phyloP scores from a whole-genome alignment of 1,140 invertebrate species.

The Pogonomyrmex californicus region DNA sequence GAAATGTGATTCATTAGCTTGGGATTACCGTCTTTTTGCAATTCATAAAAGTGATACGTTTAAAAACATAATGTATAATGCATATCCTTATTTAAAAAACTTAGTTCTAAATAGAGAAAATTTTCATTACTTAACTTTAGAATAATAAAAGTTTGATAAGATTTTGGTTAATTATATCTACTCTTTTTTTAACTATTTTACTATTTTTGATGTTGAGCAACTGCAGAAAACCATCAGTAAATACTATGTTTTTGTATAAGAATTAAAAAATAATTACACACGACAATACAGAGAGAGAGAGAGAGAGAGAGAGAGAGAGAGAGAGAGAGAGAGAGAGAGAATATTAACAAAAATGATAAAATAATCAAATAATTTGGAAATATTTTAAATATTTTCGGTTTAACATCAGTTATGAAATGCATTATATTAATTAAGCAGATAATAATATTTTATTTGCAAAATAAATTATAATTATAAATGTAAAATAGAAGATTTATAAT shows the following conservation, averaged over 20 bases:
- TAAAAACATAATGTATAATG: neutral
- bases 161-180: neutral
- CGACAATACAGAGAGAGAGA: no score
- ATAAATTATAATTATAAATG: no score
- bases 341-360: no score
- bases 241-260: neutral
- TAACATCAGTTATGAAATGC: neutral
- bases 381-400: neutral
- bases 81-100: neutral
- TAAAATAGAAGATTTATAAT: no score
- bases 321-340: no score
- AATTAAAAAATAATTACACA: neutral
- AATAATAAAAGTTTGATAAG: neutral
- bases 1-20: constrained; percentile 44
- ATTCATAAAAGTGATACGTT: neutral
- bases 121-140: neutral
- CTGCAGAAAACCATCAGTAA: neutral
- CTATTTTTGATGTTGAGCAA: neutral
- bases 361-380: neutral
- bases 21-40: constrained; percentile 36
- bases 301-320: neutral
- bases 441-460: neutral
- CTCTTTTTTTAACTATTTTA: neutral
- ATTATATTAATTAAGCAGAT: neutral
- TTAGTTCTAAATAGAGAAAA: neutral